Percentiles rank a stretch among this genome's conserved stretches.
Evolutionary conservation across 2,888 invertebrate genomes (phyloP).

Genomic region (Agrochola circellaris): DNA sequence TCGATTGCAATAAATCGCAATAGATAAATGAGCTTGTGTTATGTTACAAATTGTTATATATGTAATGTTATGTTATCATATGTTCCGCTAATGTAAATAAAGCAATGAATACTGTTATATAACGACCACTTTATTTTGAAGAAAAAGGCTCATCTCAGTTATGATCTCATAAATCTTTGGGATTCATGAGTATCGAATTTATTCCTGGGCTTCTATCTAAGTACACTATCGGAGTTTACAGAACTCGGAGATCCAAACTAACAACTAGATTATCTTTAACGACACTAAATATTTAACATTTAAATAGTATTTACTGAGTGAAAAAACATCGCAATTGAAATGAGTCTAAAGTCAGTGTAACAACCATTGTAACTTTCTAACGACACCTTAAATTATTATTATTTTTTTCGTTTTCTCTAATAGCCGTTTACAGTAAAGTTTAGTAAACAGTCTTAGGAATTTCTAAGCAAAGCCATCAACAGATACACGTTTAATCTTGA

Average conservation of each 20-base stretch:
- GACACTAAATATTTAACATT: neutral
- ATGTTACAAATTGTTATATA: no score
- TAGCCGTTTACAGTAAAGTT: slow-evolving; percentile 38
- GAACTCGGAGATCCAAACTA: neutral
- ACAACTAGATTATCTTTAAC: neutral
- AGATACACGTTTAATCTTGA: slow-evolving; percentile 17
- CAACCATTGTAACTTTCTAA: slow-evolving; percentile 46
- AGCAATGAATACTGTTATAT: neutral
- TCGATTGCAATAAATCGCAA: no score
- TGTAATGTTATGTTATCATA: no score
- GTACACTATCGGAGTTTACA: neutral
- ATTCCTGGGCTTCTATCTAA: no score
- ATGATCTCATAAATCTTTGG: neutral
- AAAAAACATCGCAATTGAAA: neutral
- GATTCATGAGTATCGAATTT: neutral
- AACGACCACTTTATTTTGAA: neutral
- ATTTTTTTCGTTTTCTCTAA: slow-evolving; percentile 30
- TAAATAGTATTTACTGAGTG: neutral
- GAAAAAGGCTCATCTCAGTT: no score
- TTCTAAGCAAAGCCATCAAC: slow-evolving; percentile 19
- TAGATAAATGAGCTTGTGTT: no score
- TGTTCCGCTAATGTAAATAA: no score
- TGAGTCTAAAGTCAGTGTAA: slow-evolving; percentile 9
- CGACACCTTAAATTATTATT: slow-evolving; percentile 38
- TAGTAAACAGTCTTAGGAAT: slow-evolving; percentile 38